These are phyloP conservation scores for Pelusios castaneus DNA, from an alignment of 2,113 vertebrate species.

Conservation along the genomic window DNA sequence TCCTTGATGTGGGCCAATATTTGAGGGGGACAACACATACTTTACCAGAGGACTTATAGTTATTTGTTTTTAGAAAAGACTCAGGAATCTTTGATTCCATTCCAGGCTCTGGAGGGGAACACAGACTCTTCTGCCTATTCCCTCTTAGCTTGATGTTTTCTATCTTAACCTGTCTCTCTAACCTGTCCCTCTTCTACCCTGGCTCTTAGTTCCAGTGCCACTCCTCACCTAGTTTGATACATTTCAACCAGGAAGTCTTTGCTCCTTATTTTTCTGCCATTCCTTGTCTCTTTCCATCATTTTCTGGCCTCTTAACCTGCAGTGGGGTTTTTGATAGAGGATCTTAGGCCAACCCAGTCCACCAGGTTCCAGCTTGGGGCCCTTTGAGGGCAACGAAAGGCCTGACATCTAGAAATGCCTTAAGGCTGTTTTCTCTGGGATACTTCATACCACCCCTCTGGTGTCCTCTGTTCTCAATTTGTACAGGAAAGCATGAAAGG, in stretches of 20 bases:
- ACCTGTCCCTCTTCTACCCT: neutral
- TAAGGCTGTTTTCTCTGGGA: neutral
- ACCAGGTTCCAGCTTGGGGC: neutral
- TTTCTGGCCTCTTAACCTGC: neutral
- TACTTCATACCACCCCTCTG: neutral
- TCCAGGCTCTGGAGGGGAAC: too few relatives aligned
- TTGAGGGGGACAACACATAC: neutral
- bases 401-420: neutral
- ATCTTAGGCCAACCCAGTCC: neutral
- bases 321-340: neutral
- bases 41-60: neutral
- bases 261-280: neutral
- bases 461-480: neutral
- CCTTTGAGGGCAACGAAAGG: neutral
- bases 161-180: neutral
- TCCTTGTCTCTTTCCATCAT: neutral
- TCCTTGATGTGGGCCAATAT: neutral
- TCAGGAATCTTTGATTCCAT: neutral
- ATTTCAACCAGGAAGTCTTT: conserved; percentile 17
- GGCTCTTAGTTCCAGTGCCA: neutral
- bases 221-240: neutral
- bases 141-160: neutral
- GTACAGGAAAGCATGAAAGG: neutral
- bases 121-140: neutral
- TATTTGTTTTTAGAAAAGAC: neutral